A percentile compares a stretch with the other conserved stretches of the same genome.
These are phyloP conservation scores for Aurelia sp. DNA, from an alignment of 30 jellyfish, hydroid and myxozoan species.

Conservation along the genomic window DNA sequence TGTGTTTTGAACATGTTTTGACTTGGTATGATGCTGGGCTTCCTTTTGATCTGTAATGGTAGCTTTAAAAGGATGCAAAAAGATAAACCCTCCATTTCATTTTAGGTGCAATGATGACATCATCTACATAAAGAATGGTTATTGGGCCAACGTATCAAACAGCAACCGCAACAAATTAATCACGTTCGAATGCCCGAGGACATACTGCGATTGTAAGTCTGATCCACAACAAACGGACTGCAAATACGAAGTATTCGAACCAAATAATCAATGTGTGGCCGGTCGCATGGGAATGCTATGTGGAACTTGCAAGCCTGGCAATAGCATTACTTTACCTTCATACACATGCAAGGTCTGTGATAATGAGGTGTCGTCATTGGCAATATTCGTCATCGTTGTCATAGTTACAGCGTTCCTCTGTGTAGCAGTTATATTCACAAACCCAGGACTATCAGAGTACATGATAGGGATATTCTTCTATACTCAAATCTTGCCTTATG, in stretches of 20 bases:
- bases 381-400: slow-evolving; percentile 14
- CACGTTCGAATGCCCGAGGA: slow-evolving; percentile 55
- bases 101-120: slow-evolving; percentile 64
- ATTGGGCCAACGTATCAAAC: slow-evolving; percentile 69
- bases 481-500: slow-evolving; percentile 75
- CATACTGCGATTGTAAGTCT: slow-evolving; percentile 48
- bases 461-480: slow-evolving; percentile 70
- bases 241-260: neutral
- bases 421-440: slow-evolving; percentile 54
- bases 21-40: too few relatives aligned
- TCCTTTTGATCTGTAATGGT: too few relatives aligned
- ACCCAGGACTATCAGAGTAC: slow-evolving; percentile 74
- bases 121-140: slow-evolving; percentile 55
- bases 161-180: slow-evolving; percentile 30
- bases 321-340: slow-evolving; percentile 53
- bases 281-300: slow-evolving; percentile 74
- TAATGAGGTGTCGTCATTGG: slow-evolving; percentile 6
- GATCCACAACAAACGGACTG: too few relatives aligned
- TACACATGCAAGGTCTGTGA: slow-evolving; percentile 65
- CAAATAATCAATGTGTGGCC: slow-evolving; percentile 65
- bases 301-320: slow-evolving; percentile 72
- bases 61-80: too few relatives aligned
- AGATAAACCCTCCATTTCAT: too few relatives aligned
- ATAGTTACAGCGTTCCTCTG: slow-evolving; percentile 20
- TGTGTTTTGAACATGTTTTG: too few relatives aligned